These are phyloP conservation scores for Harpegnathos saltator DNA, from an alignment of 1,140 invertebrate genomes.

Conservation along the genomic window DNA sequence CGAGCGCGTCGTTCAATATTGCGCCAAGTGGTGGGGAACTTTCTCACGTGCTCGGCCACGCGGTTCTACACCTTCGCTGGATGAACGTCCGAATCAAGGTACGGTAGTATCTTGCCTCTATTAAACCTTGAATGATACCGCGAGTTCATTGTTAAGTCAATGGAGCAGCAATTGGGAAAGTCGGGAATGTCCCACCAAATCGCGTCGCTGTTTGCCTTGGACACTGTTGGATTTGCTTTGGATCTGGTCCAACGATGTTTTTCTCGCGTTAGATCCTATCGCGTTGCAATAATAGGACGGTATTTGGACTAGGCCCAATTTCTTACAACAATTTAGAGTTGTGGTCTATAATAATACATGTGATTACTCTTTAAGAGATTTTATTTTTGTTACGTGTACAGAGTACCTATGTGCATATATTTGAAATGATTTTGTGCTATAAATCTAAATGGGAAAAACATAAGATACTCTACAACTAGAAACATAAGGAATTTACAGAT, in stretches of 20 bases:
- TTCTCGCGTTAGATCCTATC: background rate
- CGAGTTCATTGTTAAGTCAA: slow-evolving; percentile 1
- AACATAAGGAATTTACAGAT: too few relatives aligned
- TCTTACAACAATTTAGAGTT: background rate
- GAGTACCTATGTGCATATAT: too few relatives aligned
- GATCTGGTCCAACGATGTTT: background rate
- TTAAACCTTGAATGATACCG: slow-evolving; percentile 19
- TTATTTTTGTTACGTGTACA: background rate
- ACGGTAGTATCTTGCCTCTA: slow-evolving; percentile 33
- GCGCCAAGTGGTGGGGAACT: slow-evolving; percentile 69
- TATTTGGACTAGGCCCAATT: background rate
- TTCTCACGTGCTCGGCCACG: slow-evolving; percentile 84
- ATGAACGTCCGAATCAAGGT: slow-evolving; percentile 41
- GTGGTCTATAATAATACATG: background rate
- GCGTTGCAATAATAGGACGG: slow-evolving; percentile 5
- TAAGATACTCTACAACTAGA: too few relatives aligned
- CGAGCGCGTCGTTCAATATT: slow-evolving; percentile 69
- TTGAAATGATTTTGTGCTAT: too few relatives aligned
- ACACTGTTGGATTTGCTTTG: background rate
- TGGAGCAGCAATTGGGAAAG: background rate
- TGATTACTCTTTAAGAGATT: background rate
- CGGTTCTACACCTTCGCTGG: slow-evolving; percentile 70
- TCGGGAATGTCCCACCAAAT: background rate
- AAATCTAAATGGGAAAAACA: too few relatives aligned
- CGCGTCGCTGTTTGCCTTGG: background rate